Evolutionary conservation across 2,113 vertebrate genomes (phyloP), one percentile per base, ranked within the genome.

Genomic region (Craseonycteris thonglongyai): DNA sequence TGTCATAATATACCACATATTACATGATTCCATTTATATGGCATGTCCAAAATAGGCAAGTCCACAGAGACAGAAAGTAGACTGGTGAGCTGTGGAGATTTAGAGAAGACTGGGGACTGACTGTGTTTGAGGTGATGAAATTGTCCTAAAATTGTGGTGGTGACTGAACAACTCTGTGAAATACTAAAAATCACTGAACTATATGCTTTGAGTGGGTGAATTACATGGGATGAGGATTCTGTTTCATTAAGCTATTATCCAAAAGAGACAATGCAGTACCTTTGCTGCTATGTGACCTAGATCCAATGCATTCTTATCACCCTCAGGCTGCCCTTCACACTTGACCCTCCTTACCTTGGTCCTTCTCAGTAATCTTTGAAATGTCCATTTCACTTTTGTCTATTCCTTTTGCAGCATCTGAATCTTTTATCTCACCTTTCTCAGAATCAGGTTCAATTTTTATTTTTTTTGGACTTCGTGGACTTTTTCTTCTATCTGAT

Each of bases 401-500:
- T 91, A 97, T 93, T 91, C 85, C 96, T 95, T 97, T 97, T 45
- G 92, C 75, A 90, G 98, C 91, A 38, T 88, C 97, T 75, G 93
- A 96, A 38, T 97, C 96, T 95, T 97, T 98, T 38, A 91, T 95
- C 94, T 95, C 97, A 0, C 95, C 95, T 92, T 98, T 98, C 72
- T 96, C 97, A 81, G 90, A 82, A 40, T 97, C 96, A 63, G 92
- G 66, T n/a, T 98, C 98, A 92, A 42, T 18, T 97, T 98, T 98
- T 51, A 98, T 82, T 96, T 98, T 98, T 86, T 94, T 63, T 15
- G 97, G 61, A 95, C 97, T 97, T 97, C 96, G 49, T n/a, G 96
- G 47, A 95, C 96, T 96, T 98, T 98, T 98, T 96, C 98, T 97
- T 98, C 98, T 98, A 97, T 99, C 98, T 87, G 97, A 88, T 93